Conservation (phyloP, 2,113 vertebrate species). For the Forbesichthys agassizii region DNA sequence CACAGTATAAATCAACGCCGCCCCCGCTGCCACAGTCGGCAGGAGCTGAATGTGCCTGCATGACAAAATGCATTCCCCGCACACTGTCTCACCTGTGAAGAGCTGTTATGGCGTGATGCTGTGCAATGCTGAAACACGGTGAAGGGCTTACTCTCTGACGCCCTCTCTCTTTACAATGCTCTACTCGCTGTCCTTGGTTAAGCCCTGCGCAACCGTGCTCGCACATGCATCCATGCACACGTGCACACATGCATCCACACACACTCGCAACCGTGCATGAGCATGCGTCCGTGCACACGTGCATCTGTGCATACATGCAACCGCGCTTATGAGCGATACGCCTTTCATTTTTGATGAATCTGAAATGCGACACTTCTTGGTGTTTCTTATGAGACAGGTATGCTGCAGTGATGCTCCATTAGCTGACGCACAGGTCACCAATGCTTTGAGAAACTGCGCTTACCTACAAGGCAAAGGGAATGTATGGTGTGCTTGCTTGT, state of each 20-base stretch:
- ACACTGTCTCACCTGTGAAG: slow-evolving; percentile 54
- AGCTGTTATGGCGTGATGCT: slow-evolving; percentile 38
- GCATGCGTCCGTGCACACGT: not conserved
- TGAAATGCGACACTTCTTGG: slow-evolving; percentile 62
- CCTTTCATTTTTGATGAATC: slow-evolving; percentile 17
- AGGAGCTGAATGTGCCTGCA: slow-evolving; percentile 70
- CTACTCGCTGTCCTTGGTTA: slow-evolving; percentile 23
- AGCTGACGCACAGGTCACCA: slow-evolving; percentile 55
- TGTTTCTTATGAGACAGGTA: slow-evolving; percentile 17
- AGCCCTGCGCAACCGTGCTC: not conserved
- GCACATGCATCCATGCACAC: not conserved
- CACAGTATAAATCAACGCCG: slow-evolving; percentile 50
- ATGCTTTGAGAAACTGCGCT: slow-evolving; percentile 35
- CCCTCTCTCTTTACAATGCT: not conserved
- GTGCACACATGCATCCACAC: not conserved
- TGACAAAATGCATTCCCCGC: slow-evolving; percentile 58
- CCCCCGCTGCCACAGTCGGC: slow-evolving; percentile 57
- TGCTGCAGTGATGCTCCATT: slow-evolving; percentile 42
- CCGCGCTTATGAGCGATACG: slow-evolving; percentile 10
- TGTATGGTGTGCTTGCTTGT: slow-evolving; percentile 26
- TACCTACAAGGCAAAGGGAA: slow-evolving; percentile 32
- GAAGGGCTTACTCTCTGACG: not conserved
- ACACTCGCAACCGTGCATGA: not conserved
- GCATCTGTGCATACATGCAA: not conserved
- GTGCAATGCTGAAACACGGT: not conserved